Percentiles rank a stretch among this genome's conserved stretches.
Evolutionary conservation across 2,113 vertebrate species (phyloP).

Genomic region (Myrmecobius fasciatus): DNA sequence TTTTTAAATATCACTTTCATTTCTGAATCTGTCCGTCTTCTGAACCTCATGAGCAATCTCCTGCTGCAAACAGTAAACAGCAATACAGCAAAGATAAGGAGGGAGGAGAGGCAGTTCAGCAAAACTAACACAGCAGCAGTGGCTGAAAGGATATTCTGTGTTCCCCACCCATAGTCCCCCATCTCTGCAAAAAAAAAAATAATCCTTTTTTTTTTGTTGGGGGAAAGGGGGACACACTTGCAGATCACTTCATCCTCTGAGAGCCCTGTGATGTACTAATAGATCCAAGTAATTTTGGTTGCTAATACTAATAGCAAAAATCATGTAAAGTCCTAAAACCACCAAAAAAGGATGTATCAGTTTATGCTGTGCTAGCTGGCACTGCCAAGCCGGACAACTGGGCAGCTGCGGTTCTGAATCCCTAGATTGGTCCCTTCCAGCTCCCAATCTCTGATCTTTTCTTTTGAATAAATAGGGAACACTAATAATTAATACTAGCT

Average conservation of each 20-base stretch:
- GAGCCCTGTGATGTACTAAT: background rate
- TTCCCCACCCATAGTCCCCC: background rate
- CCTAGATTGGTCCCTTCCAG: background rate
- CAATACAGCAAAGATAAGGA: background rate
- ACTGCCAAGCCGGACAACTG: background rate
- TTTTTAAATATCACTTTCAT: background rate
- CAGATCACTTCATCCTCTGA: background rate
- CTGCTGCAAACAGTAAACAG: background rate
- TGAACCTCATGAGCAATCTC: background rate
- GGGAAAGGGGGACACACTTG: background rate
- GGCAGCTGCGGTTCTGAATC: background rate
- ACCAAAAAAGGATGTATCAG: background rate
- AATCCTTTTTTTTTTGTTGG: too few species aligned
- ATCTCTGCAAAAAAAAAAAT: background rate
- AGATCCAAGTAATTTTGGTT: background rate
- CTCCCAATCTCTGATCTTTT: background rate
- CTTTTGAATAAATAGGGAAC: background rate
- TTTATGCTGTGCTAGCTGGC: background rate
- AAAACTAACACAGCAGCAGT: background rate
- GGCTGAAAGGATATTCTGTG: too few species aligned
- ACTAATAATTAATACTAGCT: background rate
- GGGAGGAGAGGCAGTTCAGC: background rate
- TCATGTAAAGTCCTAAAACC: background rate
- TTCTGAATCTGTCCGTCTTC: background rate
- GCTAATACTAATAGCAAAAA: background rate